phyloP scores from a whole-genome alignment of 2,797 vertebrate genomes.

The Gadopsis bispinosus region DNA sequence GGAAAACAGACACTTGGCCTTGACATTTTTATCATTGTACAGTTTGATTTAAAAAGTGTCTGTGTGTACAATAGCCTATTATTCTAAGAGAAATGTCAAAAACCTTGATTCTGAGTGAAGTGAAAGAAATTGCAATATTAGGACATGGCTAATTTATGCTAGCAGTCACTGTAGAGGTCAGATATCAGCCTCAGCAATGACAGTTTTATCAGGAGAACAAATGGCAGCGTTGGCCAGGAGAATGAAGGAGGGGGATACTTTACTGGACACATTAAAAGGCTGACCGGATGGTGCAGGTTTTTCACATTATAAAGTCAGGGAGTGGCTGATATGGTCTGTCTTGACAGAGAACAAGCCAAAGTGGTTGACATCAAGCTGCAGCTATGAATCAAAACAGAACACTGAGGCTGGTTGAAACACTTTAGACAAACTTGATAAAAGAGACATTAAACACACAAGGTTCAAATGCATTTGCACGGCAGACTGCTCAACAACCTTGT shows the following conservation, averaged over 20 bases:
- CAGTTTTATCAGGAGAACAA: conserved; percentile 88
- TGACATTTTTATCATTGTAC: conserved; percentile 81
- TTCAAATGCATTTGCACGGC: conserved; percentile 47
- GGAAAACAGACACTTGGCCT: conserved; percentile 65
- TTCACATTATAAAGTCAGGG: conserved; percentile 74
- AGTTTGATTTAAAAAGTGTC: conserved; percentile 83
- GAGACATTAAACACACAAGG: conserved; percentile 54
- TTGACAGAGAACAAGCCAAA: conserved; percentile 75
- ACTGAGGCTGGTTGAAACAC: conserved; percentile 31
- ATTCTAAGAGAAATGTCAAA: conserved; percentile 85
- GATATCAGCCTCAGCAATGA: conserved; percentile 82
- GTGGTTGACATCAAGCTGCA: conserved; percentile 66
- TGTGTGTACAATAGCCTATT: conserved; percentile 80
- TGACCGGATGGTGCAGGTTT: conserved; percentile 69
- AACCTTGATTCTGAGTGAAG: conserved; percentile 84
- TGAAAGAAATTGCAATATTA: conserved; percentile 83
- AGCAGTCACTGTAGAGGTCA: conserved; percentile 82
- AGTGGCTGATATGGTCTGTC: conserved; percentile 70
- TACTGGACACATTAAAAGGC: conserved; percentile 79
- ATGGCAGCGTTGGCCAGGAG: conserved; percentile 76
- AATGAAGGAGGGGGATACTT: conserved; percentile 71
- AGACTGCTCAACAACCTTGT: conserved; percentile 21
- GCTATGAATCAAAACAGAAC: conserved; percentile 66
- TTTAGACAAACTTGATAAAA: conserved; percentile 67
- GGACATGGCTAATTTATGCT: conserved; percentile 85